Base-by-base conservation (phyloP, 2,888 invertebrate species). In the Cremastobaeus sp. region DNA sequence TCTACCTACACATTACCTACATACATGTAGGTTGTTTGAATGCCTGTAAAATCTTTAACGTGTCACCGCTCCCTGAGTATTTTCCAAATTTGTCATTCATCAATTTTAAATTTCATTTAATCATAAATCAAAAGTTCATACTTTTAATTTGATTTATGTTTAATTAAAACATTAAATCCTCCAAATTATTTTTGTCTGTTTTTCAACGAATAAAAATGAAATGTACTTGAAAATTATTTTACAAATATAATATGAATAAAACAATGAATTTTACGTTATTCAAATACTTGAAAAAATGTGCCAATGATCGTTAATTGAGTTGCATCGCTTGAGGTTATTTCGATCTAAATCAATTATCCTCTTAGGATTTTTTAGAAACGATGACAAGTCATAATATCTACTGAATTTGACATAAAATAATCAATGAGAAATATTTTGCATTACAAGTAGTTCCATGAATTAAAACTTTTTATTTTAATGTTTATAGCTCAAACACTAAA, bases 21-120 rank as follows among this genome's bases (percentile, higher is more conserved):
- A 79, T 78, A 70, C 66, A 78, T 79, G 78, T 78, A 81, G 77
- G 74, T 80, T 81, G 81, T 73, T 74, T 17, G 72, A 80, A 54
- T 12, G 50, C 77, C 77, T 62, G 76, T 74, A 76, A 78, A 81
- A 79, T 79, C 81, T 76, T 79, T 78, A 76, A 77, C 79, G 79
- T 83, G 83, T 84, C 84, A 80, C 83, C 83, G 84, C 83, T 84
- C 83, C 79, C 83, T 65, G 82, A 81, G 79, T 74, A 48, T 76
- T 78, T 79, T 76, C 75, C 76, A 78, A 77, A 69, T 74, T 57
- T 68, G 74, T 74, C 62, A 71, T 77, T 80, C n/a, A n/a, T n/a
- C n/a, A n/a, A n/a, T n/a, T n/a, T n/a, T n/a, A n/a, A n/a, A n/a
- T n/a, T n/a, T n/a, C n/a, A n/a, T n/a, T n/a, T n/a, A n/a, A n/a